Evolutionary conservation across 2,113 vertebrate genomes (phyloP).

Genomic region (Ammodytes marinus): DNA sequence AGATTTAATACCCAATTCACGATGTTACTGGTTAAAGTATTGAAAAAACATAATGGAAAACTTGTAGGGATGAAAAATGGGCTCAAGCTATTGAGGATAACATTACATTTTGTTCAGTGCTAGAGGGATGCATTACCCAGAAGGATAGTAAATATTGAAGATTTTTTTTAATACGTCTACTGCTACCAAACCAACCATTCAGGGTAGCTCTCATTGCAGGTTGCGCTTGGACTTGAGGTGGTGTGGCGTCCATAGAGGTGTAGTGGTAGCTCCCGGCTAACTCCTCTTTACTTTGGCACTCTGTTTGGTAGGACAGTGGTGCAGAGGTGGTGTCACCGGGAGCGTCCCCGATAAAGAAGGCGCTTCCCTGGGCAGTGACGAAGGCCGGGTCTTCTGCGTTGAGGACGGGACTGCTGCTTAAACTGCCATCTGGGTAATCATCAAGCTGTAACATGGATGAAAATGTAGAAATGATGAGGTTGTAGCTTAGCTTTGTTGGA

Average conservation of each 20-base stretch:
- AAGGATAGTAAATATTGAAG: background rate
- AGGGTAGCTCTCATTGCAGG: conserved; percentile 33
- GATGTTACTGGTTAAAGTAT: no score
- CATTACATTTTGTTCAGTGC: no score
- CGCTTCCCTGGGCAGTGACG: conserved; percentile 71
- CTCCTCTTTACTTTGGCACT: conserved; percentile 62
- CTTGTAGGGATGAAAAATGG: background rate
- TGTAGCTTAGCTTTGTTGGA: background rate
- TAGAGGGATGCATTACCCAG: background rate
- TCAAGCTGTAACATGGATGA: conserved; percentile 24
- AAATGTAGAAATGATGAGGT: background rate
- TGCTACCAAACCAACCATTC: conserved; percentile 66
- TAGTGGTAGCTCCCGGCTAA: conserved; percentile 78
- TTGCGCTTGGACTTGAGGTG: conserved; percentile 13
- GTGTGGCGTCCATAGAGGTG: background rate
- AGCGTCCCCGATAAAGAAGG: conserved; percentile 77
- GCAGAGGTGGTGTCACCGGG: conserved; percentile 58
- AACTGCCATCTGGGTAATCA: conserved; percentile 34
- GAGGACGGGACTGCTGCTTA: conserved; percentile 42
- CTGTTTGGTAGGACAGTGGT: conserved; percentile 64
- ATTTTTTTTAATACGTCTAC: background rate
- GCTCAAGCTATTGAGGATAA: background rate
- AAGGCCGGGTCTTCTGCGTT: conserved; percentile 61
- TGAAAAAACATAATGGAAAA: no score
- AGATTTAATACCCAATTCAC: no score